Evolutionary conservation across 1,140 invertebrate species (phyloP).

Genomic region (Vanessa atalanta): DNA sequence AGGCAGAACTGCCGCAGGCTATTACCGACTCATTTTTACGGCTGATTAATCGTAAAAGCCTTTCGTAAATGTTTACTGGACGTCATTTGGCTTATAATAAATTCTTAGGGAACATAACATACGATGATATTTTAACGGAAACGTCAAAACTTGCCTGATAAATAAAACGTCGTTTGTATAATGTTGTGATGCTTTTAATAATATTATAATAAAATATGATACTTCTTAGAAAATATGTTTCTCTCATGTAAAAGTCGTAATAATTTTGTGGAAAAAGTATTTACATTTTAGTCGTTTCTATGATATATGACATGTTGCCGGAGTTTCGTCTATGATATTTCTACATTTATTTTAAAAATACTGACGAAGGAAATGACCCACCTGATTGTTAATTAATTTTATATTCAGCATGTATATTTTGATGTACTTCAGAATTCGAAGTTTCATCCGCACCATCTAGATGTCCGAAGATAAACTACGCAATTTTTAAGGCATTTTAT

Average conservation of each 20-base stretch:
- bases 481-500: too few species aligned
- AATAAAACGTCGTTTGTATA: not conserved
- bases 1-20: conserved; percentile 18
- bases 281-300: too few species aligned
- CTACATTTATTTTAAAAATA: too few species aligned
- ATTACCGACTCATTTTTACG: conserved; percentile 39
- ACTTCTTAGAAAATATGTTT: not conserved
- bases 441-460: too few species aligned
- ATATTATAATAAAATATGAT: not conserved
- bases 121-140: not conserved
- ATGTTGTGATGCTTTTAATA: not conserved
- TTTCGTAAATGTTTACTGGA: conserved; percentile 27
- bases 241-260: not conserved
- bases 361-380: too few species aligned
- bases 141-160: not conserved
- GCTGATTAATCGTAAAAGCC: conserved; percentile 33
- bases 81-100: conserved; percentile 34
- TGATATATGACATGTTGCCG: not conserved
- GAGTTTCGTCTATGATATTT: not conserved
- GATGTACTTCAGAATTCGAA: too few species aligned
- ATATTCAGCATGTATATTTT: too few species aligned
- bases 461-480: too few species aligned
- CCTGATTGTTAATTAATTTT: too few species aligned
- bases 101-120: conserved; percentile 10
- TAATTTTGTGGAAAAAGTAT: not conserved